Percentiles rank a stretch among this genome's conserved stretches.
phyloP scores from a whole-genome alignment of 2,888 invertebrate genomes.

The Invenusta paracnida region DNA sequence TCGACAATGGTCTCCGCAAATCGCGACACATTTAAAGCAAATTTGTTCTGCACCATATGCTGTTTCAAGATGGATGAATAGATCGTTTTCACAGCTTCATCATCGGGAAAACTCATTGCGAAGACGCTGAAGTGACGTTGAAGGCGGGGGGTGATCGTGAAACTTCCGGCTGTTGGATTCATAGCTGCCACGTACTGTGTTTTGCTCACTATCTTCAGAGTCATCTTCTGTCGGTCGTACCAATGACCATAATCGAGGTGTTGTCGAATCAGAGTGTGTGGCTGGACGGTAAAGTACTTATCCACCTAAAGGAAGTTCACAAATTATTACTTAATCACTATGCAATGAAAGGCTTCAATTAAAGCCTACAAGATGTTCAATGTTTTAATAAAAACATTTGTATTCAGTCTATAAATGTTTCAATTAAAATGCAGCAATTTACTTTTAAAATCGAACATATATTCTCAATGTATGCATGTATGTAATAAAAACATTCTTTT shows the following conservation, averaged over 20 bases:
- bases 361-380: no score
- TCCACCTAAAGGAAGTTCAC: no score
- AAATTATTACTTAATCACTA: no score
- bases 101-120: conserved; percentile 43
- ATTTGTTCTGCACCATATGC: conserved; percentile 65
- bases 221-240: conserved; percentile 45
- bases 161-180: conserved; percentile 46
- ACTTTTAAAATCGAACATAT: no score
- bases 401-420: no score
- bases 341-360: no score
- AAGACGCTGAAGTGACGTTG: conserved; percentile 46
- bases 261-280: conserved; percentile 43
- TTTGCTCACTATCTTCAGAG: conserved; percentile 43
- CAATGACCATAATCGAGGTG: conserved; percentile 44
- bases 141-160: conserved; percentile 43
- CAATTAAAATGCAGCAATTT: no score
- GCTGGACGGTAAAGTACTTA: conserved; percentile 44
- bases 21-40: conserved; percentile 1
- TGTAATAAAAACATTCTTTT: no score
- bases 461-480: no score
- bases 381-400: no score
- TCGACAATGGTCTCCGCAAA: conserved; percentile 33
- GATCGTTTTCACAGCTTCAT: conserved; percentile 41
- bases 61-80: conserved; percentile 40
- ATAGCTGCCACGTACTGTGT: conserved; percentile 44